Percentiles rank a stretch among this genome's conserved stretches.
Conservation (phyloP, 2,113 vertebrate genomes). For the Prunella fulvescens region DNA sequence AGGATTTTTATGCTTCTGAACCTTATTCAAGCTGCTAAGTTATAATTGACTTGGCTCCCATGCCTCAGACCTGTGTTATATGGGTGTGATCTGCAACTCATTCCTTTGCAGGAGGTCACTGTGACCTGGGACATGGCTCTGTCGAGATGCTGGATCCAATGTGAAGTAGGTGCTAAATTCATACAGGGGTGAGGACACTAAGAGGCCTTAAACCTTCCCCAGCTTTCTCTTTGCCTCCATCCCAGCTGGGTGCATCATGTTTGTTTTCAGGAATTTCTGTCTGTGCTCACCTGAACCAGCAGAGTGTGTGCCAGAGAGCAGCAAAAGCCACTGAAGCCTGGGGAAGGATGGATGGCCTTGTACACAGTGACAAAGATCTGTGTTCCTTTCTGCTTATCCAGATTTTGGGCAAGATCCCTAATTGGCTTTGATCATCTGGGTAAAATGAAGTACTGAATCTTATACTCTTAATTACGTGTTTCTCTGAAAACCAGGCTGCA, state of each 20-base stretch:
- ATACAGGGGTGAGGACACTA: rapidly evolving
- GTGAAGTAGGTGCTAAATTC: not conserved
- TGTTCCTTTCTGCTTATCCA: not conserved
- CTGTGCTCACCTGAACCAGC: not conserved
- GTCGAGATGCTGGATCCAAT: rapidly evolving
- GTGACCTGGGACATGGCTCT: not conserved
- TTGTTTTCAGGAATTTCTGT: not conserved
- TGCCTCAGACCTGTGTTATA: not conserved
- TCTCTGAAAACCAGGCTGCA: not conserved
- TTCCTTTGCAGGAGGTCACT: not conserved
- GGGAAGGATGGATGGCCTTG: not conserved
- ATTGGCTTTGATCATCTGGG: not conserved
- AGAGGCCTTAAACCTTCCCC: not conserved
- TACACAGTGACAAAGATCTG: not conserved
- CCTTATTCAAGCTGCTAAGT: not conserved
- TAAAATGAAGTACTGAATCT: not conserved
- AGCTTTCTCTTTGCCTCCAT: not conserved
- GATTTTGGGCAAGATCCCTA: not conserved
- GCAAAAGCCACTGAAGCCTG: not conserved
- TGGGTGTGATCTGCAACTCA: not conserved
- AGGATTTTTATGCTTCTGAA: not conserved
- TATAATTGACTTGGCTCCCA: not conserved
- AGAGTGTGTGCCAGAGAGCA: not conserved
- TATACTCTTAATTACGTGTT: not conserved
- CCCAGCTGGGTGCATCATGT: not conserved